Percentiles rank a stretch among this genome's conserved stretches.
These are phyloP conservation scores for Otus sunia DNA, from an alignment of 2,113 vertebrate genomes.

Conservation along the genomic window DNA sequence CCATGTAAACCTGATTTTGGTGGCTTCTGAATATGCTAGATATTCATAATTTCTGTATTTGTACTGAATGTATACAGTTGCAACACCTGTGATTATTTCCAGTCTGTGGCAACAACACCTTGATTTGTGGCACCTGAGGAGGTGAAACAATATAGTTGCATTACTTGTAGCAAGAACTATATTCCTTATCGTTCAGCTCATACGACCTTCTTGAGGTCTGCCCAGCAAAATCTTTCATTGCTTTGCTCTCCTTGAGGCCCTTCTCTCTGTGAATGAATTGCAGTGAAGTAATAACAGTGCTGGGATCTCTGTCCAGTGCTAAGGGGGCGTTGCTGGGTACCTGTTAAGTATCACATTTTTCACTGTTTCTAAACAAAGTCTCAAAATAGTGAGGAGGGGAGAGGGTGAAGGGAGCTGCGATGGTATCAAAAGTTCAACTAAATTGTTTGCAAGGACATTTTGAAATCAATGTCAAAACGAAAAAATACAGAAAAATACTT, in stretches of 20 bases:
- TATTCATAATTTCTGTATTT: not conserved
- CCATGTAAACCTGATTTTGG: not conserved
- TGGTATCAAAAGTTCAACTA: not conserved
- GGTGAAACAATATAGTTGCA: not conserved
- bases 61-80: not conserved
- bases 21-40: not conserved
- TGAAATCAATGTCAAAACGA: not conserved
- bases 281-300: not conserved
- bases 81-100: not conserved
- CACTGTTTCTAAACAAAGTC: not conserved
- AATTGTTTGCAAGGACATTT: not conserved
- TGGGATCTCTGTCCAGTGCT: not conserved
- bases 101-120: not conserved
- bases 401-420: not conserved
- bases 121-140: not conserved
- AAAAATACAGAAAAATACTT: not conserved
- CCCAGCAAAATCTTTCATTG: not conserved
- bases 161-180: not conserved
- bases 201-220: not conserved
- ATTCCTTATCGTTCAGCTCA: not conserved
- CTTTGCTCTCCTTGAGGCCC: not conserved
- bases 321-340: not conserved
- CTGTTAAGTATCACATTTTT: not conserved
- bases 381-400: not conserved
- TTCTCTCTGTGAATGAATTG: not conserved